phyloP scores from a whole-genome alignment of 2,113 vertebrate genomes.

The Trinectes maculatus region DNA sequence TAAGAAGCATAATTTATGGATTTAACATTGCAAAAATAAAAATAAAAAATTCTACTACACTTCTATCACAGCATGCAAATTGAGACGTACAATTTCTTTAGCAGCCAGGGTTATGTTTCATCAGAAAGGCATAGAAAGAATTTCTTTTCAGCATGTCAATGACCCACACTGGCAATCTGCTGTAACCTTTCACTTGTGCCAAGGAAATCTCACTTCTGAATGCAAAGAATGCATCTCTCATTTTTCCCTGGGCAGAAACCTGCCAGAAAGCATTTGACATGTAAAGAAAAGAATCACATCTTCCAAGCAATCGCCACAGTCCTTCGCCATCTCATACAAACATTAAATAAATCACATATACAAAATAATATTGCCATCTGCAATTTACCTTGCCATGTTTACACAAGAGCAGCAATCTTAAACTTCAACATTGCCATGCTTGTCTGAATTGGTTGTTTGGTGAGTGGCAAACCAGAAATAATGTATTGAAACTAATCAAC shows the following conservation, averaged over 20 bases:
- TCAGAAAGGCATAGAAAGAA: conserved; percentile 8
- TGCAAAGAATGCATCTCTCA: conserved; percentile 52
- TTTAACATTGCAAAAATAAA: conserved; percentile 37
- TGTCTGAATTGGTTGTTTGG: conserved; percentile 34
- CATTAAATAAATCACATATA: conserved; percentile 53
- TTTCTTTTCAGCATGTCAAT: conserved; percentile 52
- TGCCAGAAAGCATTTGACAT: conserved; percentile 39
- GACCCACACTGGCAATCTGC: conserved; percentile 48
- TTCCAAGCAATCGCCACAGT: conserved; percentile 18
- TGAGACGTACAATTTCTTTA: conserved; percentile 27
- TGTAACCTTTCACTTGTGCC: conserved; percentile 43
- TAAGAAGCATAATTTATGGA: conserved; percentile 62
- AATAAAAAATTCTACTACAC: not conserved
- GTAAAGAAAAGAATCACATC: conserved; percentile 40
- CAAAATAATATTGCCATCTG: conserved; percentile 14
- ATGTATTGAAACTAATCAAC: conserved; percentile 5
- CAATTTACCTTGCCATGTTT: conserved; percentile 34
- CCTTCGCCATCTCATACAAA: conserved; percentile 26
- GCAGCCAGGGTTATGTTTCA: conserved; percentile 20
- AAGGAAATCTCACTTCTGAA: conserved; percentile 41
- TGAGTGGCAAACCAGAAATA: conserved; percentile 9
- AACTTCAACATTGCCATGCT: conserved; percentile 14
- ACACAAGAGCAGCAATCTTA: conserved; percentile 53
- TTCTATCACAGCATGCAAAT: conserved; percentile 6
- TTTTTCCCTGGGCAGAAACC: conserved; percentile 25